Evolutionary conservation across 2,113 vertebrate species (phyloP), one percentile per base, ranked within the genome.

Genomic region (Ictalurus furcatus): DNA sequence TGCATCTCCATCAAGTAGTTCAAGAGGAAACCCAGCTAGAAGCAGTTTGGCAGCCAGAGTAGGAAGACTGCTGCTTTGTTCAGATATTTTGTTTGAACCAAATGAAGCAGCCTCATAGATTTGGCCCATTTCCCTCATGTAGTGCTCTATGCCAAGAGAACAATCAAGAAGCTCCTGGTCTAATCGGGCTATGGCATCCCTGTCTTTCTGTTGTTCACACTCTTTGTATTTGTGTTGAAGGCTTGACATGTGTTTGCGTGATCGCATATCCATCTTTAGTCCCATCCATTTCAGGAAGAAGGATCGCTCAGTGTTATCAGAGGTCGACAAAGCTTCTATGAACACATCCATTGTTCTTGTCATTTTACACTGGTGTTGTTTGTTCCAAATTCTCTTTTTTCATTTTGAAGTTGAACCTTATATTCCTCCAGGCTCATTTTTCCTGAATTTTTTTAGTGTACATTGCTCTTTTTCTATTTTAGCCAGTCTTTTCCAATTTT

Each of bases 141-240:
- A 95, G 88, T 95, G 94, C 69, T 95, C 94, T 1, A 93, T 59
- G 84, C 94, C 94, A 78, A 95, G 91, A 19, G 93, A 94, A 30
- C 90, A 91, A 0, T 93, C 92, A 25, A 93, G 19, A 73, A 95
- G 84, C 1, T 85, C 23, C 56, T 93, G 87, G 61, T 94, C 93
- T 28, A 95, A 63, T 23, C 87, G 21, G 30, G 89, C 74, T 21
- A 91, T 81, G 0, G 4, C 6, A 17, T 89, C 12, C 0, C 0
- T 25, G 0, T 92, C 79, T 30, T 56, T 56, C 28, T 88, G 56
- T 37, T 86, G 63, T 65, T 34, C 88, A 25, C 92, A 90, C 4
- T 89, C 37, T 54, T 74, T 82, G 1, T 81, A 90, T 1, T 65
- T 4, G 0, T 90, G 88, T 56, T 87, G 88, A 19, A 94, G 84